Evolutionary conservation across 1,140 invertebrate genomes (phyloP).

Genomic region (Leptonema lineaticorne): DNA sequence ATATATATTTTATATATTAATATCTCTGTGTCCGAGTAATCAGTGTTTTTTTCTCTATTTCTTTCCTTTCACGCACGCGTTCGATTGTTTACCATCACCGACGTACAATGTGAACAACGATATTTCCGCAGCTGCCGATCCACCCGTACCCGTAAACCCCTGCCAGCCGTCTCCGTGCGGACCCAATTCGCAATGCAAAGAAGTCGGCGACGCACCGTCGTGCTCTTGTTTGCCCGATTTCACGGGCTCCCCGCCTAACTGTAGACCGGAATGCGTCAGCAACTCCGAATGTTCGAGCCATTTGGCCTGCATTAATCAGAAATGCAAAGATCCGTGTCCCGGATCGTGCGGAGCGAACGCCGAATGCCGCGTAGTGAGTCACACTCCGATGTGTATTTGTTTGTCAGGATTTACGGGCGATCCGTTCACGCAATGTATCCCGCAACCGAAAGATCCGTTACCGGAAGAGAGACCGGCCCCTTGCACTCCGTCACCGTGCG

Average conservation of each 20-base stretch:
- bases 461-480: slow-evolving; percentile 45
- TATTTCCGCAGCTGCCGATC: too few species aligned
- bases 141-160: too few species aligned
- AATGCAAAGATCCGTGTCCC: slow-evolving; percentile 72
- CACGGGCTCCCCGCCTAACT: slow-evolving; percentile 69
- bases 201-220: slow-evolving; percentile 58
- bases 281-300: slow-evolving; percentile 73
- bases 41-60: too few species aligned
- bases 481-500: slow-evolving; percentile 50
- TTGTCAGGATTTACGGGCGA: slow-evolving; percentile 58
- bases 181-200: slow-evolving; percentile 71
- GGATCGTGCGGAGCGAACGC: slow-evolving; percentile 71
- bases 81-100: too few species aligned
- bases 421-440: slow-evolving; percentile 64
- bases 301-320: slow-evolving; percentile 70
- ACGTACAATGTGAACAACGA: too few species aligned
- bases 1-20: too few species aligned
- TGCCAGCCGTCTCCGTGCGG: slow-evolving; percentile 74
- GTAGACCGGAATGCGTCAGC: slow-evolving; percentile 70
- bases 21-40: too few species aligned
- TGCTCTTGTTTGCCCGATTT: slow-evolving; percentile 69
- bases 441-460: slow-evolving; percentile 44
- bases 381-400: slow-evolving; percentile 67
- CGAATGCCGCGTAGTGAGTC: slow-evolving; percentile 68
- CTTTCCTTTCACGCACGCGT: too few species aligned